Evolutionary conservation across 2,888 invertebrate species (phyloP).

Genomic region (Steinernema hermaphroditum): DNA sequence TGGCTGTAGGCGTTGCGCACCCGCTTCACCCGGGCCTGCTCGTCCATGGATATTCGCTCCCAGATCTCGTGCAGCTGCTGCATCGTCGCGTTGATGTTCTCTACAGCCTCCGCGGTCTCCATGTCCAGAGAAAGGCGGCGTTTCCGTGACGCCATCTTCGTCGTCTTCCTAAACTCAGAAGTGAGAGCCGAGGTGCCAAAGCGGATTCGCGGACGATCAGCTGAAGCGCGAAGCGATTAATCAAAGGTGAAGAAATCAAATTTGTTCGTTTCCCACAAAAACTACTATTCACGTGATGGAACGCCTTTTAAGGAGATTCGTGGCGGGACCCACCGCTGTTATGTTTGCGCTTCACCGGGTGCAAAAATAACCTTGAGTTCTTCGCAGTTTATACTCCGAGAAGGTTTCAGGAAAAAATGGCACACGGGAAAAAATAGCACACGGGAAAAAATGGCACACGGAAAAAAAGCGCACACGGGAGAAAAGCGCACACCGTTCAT

Average conservation of each 20-base stretch:
- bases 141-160: slow-evolving; percentile 19
- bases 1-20: slow-evolving; percentile 29
- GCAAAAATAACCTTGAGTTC: not conserved
- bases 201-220: not conserved
- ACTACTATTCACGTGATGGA: not conserved
- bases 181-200: slow-evolving; percentile 3
- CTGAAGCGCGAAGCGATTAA: slow-evolving; percentile 2
- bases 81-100: slow-evolving; percentile 31
- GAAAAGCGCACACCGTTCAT: no score
- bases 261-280: slow-evolving; percentile 29
- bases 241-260: slow-evolving; percentile 9
- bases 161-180: not conserved
- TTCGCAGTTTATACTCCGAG: no score
- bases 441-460: no score
- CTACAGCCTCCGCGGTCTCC: slow-evolving; percentile 28
- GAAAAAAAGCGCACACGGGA: no score
- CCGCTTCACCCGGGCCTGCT: slow-evolving; percentile 28
- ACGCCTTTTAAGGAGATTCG: slow-evolving; percentile 9
- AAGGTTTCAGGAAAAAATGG: no score
- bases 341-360: not conserved
- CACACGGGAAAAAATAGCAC: no score
- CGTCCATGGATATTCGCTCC: slow-evolving; percentile 34
- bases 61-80: slow-evolving; percentile 27
- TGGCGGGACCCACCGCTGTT: slow-evolving; percentile 2
- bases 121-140: slow-evolving; percentile 36